Base-by-base conservation (phyloP, 2,797 vertebrate species). In the Naso thynnoides region DNA sequence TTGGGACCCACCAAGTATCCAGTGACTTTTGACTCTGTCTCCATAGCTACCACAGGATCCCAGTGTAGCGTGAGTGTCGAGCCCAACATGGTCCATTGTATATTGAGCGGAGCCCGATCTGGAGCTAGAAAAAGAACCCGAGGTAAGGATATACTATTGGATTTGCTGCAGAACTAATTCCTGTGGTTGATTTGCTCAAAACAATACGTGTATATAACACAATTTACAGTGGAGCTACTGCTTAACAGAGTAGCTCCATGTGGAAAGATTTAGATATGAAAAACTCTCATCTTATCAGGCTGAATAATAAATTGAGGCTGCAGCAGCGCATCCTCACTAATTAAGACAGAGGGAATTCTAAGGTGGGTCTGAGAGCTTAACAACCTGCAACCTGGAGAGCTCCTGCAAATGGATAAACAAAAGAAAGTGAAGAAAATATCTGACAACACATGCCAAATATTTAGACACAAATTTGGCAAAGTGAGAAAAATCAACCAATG, bases 21-120 rank as follows among this genome's bases (percentile, higher is more conserved):
- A 2, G 90, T 97, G 89, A 99, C 97, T 88, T 96, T 95, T 0
- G 97, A 97, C 91, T 99, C 97, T 0, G 96, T 97, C 89, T 97
- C 97, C 92, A 93, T 91, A 16, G 97, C 96, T 76, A 95, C 93
- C 1, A 99, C 96, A 21, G 95, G 96, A 76, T 98, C 97, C 97
- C 97, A 98, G 83, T 95, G 96, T 80, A 99, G 92, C 6, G 94
- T 88, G 16, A 99, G 95, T 27, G 94, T 96, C n/a, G 96, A 96
- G 79, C 96, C 95, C 27, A 95, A 96, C 70, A 97, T 95, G 52
- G 96, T 97, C 97, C 97, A 99, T 85, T 97, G 88, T 63, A 98
- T 89, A 0, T 98, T 98, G 73, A 95, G 94, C 0, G 97, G 97
- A 5, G 97, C 95, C 63, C 95, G 96, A 78, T 95, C 96, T 73